phyloP scores from a whole-genome alignment of 2,888 invertebrate species.

The Allacma fusca region DNA sequence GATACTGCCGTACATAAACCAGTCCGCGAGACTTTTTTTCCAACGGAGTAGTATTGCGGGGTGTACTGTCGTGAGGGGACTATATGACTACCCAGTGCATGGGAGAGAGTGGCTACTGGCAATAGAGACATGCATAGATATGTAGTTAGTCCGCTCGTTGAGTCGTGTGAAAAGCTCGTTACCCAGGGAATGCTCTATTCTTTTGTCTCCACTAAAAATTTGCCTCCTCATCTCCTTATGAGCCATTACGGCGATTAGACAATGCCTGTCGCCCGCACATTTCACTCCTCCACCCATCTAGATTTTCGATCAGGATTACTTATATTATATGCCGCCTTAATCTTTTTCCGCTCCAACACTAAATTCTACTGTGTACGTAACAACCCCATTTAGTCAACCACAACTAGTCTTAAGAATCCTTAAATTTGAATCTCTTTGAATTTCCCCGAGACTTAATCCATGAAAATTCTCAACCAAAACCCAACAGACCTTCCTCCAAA shows the following conservation, averaged over 20 bases:
- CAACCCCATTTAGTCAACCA: slow-evolving; percentile 43
- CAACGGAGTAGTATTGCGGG: too few relatives aligned
- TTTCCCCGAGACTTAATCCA: slow-evolving; percentile 25
- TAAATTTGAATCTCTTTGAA: slow-evolving; percentile 43
- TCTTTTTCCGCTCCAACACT: slow-evolving; percentile 43
- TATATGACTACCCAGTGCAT: background rate
- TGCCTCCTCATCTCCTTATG: slow-evolving; percentile 55
- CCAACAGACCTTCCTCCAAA: slow-evolving; percentile 6
- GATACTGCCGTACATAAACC: slow-evolving; percentile 45
- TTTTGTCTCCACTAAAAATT: slow-evolving; percentile 40
- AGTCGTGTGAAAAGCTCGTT: slow-evolving; percentile 44
- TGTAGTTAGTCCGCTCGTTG: slow-evolving; percentile 40
- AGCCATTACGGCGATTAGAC: slow-evolving; percentile 57
- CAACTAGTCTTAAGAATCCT: slow-evolving; percentile 35
- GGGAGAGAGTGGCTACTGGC: background rate
- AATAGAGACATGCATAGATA: background rate
- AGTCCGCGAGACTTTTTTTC: slow-evolving; percentile 31
- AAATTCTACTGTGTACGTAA: slow-evolving; percentile 38
- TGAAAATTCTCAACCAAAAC: slow-evolving; percentile 1
- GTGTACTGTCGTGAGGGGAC: too few relatives aligned
- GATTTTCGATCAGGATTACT: slow-evolving; percentile 49
- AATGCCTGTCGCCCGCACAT: slow-evolving; percentile 46
- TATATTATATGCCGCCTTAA: slow-evolving; percentile 45
- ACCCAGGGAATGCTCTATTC: slow-evolving; percentile 35
- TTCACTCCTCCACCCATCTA: slow-evolving; percentile 41